Evolutionary conservation across 53 echinoderm and acorn worm species (phyloP).

Genomic region (Mesocentrotus franciscanus): DNA sequence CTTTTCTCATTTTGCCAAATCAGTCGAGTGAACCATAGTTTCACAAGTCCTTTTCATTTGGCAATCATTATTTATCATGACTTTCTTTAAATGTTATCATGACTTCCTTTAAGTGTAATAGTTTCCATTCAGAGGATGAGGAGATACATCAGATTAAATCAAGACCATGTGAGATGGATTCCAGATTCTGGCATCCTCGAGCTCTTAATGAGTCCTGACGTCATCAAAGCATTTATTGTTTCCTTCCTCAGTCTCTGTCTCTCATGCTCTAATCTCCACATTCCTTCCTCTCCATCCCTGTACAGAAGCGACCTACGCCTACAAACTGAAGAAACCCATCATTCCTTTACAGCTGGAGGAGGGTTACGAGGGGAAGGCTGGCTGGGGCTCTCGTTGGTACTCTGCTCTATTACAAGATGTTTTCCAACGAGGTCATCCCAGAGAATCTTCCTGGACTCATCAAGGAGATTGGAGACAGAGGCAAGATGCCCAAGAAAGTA

Average conservation of each 20-base stretch:
- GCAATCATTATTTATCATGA: not conserved
- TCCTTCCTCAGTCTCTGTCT: slow-evolving; percentile 10
- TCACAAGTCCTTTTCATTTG: not conserved
- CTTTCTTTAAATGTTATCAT: not conserved
- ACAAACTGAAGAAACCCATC: slow-evolving; percentile 90
- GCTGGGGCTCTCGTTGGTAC: slow-evolving; percentile 94
- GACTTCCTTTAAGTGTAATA: not conserved
- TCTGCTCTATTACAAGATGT: slow-evolving; percentile 84
- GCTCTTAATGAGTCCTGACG: slow-evolving; percentile 25
- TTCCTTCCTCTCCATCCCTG: not conserved
- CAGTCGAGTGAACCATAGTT: not conserved
- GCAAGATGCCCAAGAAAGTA: slow-evolving; percentile 65
- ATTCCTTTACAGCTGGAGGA: slow-evolving; percentile 87
- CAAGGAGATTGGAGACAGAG: slow-evolving; percentile 80
- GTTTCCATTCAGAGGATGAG: slow-evolving; percentile 7
- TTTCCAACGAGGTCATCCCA: slow-evolving; percentile 58
- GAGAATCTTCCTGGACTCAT: slow-evolving; percentile 67
- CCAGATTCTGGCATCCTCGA: not conserved
- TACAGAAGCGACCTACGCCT: slow-evolving; percentile 96
- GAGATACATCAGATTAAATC: slow-evolving; percentile 12
- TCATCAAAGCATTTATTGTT: slow-evolving; percentile 23
- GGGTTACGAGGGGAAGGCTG: slow-evolving; percentile 86
- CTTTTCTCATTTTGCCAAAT: not conserved
- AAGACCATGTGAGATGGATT: not conserved
- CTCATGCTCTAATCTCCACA: not conserved